A percentile compares a stretch with the other conserved stretches of the same genome.
Conservation (phyloP, 2,797 vertebrate genomes). For the Synanceia verrucosa region DNA sequence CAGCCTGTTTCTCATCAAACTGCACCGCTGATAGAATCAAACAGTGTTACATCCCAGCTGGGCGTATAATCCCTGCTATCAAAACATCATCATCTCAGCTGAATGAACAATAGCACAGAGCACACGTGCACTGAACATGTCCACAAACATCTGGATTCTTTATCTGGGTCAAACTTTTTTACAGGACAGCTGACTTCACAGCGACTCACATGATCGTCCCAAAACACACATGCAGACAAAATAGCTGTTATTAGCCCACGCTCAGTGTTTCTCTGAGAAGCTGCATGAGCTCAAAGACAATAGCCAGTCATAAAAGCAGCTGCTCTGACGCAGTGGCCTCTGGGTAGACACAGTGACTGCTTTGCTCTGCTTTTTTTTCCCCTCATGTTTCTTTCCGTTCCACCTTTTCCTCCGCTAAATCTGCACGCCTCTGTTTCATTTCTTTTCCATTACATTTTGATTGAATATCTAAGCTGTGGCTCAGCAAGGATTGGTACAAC, state of each 20-base stretch:
- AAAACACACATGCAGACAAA: constrained; percentile 15
- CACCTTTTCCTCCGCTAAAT: neutral
- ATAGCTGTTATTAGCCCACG: constrained; percentile 23
- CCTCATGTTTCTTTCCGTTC: neutral
- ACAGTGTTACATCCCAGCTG: constrained; percentile 41
- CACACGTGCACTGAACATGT: constrained; percentile 7
- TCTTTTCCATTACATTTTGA: constrained; percentile 46
- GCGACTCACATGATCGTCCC: constrained; percentile 1
- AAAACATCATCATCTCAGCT: constrained; percentile 66
- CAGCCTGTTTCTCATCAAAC: constrained; percentile 29
- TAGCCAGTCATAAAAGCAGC: constrained; percentile 55
- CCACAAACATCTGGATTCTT: constrained; percentile 28
- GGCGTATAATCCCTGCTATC: constrained; percentile 65
- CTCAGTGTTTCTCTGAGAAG: constrained; percentile 16
- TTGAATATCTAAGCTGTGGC: constrained; percentile 44
- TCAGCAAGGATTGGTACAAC: constrained; percentile 16
- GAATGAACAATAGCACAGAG: constrained; percentile 49
- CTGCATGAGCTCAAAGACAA: constrained; percentile 53
- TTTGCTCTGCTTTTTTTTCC: constrained; percentile 21
- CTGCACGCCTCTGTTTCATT: constrained; percentile 46
- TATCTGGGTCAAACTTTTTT: constrained; percentile 51
- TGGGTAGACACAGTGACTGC: constrained; percentile 45
- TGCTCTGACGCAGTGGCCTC: constrained; percentile 55
- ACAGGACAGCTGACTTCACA: constrained; percentile 42
- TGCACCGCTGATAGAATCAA: constrained; percentile 36